Evolutionary conservation across 2,888 invertebrate species (phyloP).

Genomic region (Hyalella azteca): DNA sequence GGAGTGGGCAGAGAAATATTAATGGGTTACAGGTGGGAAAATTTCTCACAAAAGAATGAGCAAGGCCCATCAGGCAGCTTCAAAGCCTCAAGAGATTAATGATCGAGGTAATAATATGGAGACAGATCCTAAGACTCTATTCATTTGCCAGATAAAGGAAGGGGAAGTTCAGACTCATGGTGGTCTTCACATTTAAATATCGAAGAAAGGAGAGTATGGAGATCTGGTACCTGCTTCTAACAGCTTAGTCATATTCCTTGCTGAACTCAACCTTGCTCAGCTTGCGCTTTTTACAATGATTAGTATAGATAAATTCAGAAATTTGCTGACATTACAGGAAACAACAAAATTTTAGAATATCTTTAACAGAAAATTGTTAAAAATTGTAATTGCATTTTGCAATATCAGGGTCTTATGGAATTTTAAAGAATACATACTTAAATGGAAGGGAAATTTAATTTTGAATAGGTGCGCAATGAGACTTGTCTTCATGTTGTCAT

Average conservation of each 20-base stretch:
- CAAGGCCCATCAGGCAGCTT: conserved; percentile 12
- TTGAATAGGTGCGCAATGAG: no score
- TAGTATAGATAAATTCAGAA: no score
- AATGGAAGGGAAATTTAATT: no score
- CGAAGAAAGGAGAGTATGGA: conserved; percentile 31
- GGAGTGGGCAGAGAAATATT: neutral
- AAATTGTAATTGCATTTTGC: no score
- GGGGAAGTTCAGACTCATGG: conserved; percentile 27
- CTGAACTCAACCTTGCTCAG: no score
- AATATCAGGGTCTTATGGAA: no score
- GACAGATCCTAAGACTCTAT: conserved; percentile 33
- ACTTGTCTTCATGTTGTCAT: no score
- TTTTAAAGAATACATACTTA: no score
- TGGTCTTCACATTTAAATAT: conserved; percentile 35
- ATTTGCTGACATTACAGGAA: no score
- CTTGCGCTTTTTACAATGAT: no score
- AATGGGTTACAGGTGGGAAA: conserved; percentile 20
- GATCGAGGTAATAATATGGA: conserved; percentile 24
- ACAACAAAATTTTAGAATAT: no score
- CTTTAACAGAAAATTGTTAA: no score
- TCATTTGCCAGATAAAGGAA: conserved; percentile 21
- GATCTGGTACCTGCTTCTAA: conserved; percentile 29
- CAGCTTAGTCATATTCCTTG: conserved; percentile 20
- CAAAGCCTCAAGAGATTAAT: conserved; percentile 22
- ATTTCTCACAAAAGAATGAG: neutral